A percentile compares a stretch with the other conserved stretches of the same genome.
Conservation (phyloP, 2,888 invertebrate genomes). For the Polydrusus tereticollis region DNA sequence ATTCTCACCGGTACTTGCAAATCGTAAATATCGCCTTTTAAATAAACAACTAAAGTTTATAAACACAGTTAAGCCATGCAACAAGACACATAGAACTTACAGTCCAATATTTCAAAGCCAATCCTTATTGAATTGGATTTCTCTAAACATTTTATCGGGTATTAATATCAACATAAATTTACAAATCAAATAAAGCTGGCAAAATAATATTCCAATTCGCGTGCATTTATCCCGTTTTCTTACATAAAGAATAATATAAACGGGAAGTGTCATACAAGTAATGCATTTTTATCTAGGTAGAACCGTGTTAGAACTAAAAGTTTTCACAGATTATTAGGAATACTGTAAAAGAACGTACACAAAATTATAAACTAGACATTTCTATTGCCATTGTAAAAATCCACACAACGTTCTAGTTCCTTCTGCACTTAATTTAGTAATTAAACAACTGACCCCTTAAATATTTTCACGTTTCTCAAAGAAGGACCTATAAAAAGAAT, state of each 20-base stretch:
- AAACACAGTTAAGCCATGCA: slow-evolving; percentile 30
- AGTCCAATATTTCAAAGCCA: slow-evolving; percentile 39
- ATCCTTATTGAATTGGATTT: slow-evolving; percentile 41
- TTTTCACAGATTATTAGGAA: too few species aligned
- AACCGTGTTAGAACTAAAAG: too few species aligned
- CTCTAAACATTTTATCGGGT: slow-evolving; percentile 31
- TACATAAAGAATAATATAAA: not conserved
- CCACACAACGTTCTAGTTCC: too few species aligned
- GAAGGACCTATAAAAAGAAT: not conserved
- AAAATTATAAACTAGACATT: too few species aligned
- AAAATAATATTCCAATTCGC: slow-evolving; percentile 23
- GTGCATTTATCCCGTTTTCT: slow-evolving; percentile 10
- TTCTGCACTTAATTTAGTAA: too few species aligned
- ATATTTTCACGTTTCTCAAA: too few species aligned
- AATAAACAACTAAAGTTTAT: slow-evolving; percentile 26
- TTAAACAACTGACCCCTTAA: too few species aligned
- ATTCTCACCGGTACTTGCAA: not conserved
- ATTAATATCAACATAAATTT: slow-evolving; percentile 32
- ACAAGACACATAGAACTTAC: slow-evolving; percentile 36
- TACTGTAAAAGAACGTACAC: too few species aligned
- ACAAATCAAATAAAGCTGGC: slow-evolving; percentile 31
- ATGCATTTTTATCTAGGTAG: too few species aligned
- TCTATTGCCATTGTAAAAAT: too few species aligned
- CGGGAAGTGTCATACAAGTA: not conserved
- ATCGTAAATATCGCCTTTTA: slow-evolving; percentile 21